These are phyloP conservation scores for Potorous gilbertii DNA, from an alignment of 2,797 vertebrate species.

Conservation along the genomic window DNA sequence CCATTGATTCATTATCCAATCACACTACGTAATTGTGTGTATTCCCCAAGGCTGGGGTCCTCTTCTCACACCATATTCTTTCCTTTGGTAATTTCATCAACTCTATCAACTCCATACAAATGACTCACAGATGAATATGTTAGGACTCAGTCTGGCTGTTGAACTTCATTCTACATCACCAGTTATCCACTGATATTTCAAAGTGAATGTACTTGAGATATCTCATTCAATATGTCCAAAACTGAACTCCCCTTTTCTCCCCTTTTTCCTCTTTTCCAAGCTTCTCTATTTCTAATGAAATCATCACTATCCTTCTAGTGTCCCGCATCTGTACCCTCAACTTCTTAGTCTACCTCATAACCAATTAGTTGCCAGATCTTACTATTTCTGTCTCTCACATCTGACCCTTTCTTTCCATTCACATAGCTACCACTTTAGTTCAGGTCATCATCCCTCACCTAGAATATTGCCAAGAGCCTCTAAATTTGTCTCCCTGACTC, in stretches of 20 bases:
- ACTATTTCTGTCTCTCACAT: not conserved
- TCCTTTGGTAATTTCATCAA: not conserved
- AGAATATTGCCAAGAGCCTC: not conserved
- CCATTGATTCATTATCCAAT: not conserved
- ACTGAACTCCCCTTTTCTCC: not conserved
- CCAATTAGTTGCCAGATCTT: not conserved
- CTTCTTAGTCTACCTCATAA: not conserved
- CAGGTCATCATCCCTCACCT: not conserved
- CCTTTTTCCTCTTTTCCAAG: not conserved
- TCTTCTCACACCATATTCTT: not conserved
- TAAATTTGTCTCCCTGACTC: not conserved
- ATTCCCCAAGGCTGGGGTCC: not conserved
- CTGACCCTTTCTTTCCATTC: not conserved
- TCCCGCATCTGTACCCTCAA: not conserved
- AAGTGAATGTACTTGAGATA: not conserved
- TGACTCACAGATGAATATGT: not conserved
- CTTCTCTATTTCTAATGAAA: not conserved
- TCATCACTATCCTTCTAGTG: not conserved
- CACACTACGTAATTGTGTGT: not conserved
- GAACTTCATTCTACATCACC: not conserved
- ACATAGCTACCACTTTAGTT: not conserved
- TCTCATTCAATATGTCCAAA: not conserved
- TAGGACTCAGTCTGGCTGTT: not conserved
- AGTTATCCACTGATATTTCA: not conserved
- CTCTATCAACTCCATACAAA: not conserved